Conservation (phyloP, 2,888 invertebrate species). For the Oligia latruncula region DNA sequence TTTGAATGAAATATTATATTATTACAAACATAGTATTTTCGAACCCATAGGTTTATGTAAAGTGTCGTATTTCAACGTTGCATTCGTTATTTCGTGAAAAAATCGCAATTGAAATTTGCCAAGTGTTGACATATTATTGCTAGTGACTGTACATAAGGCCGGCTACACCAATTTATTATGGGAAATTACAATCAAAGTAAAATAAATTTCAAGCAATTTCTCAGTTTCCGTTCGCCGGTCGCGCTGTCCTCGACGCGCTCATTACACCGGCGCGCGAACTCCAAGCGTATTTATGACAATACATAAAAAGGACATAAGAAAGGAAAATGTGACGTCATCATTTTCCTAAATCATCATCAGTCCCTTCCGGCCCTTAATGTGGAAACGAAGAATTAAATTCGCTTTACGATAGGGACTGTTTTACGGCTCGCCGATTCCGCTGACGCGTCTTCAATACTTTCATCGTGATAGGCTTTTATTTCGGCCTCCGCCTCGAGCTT, state of each 20-base stretch:
- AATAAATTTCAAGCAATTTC: conserved; percentile 22
- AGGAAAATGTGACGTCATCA: conserved; percentile 62
- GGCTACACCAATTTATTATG: conserved; percentile 13
- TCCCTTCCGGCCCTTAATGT: conserved; percentile 66
- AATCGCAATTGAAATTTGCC: too few species aligned
- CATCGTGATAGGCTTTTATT: conserved; percentile 68
- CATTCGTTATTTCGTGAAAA: too few species aligned
- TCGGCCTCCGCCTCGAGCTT: conserved; percentile 62
- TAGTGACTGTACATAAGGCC: too few species aligned
- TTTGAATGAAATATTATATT: too few species aligned
- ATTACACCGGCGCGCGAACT: conserved; percentile 41
- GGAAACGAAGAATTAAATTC: conserved; percentile 75
- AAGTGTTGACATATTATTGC: too few species aligned
- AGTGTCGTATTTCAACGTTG: too few species aligned
- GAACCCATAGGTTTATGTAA: too few species aligned
- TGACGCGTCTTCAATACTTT: conserved; percentile 71
- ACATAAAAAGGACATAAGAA: conserved; percentile 59
- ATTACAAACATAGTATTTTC: too few species aligned
- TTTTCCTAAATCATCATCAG: conserved; percentile 66
- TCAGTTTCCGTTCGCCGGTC: background rate
- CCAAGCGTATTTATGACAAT: conserved; percentile 54
- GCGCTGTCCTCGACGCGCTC: conserved; percentile 29
- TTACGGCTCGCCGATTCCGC: conserved; percentile 70
- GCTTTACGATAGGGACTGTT: conserved; percentile 75
- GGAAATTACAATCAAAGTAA: conserved; percentile 30